Evolutionary conservation across 1,140 invertebrate species (phyloP).

Genomic region (Carposina sasakii): DNA sequence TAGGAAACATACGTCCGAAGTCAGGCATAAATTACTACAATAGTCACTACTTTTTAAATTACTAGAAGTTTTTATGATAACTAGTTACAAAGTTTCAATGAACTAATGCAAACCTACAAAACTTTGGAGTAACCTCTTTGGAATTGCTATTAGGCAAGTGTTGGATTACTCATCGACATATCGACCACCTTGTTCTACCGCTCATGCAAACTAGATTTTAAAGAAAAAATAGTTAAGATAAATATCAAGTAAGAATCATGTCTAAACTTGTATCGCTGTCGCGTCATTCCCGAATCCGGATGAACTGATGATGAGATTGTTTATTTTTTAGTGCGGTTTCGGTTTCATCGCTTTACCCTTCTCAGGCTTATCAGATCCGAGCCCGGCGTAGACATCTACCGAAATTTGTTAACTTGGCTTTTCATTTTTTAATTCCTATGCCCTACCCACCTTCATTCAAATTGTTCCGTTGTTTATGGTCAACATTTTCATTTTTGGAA

Average conservation of each 20-base stretch:
- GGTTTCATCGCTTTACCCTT: constrained; percentile 58
- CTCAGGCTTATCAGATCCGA: constrained; percentile 53
- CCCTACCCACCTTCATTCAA: constrained; percentile 68
- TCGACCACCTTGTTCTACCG: constrained; percentile 38
- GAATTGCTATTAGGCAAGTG: too few species aligned
- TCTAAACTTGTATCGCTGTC: constrained; percentile 56
- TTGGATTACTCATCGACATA: constrained; percentile 46
- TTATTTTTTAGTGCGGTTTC: constrained; percentile 49
- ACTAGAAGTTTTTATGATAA: too few species aligned
- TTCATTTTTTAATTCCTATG: constrained; percentile 63
- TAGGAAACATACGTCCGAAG: too few species aligned
- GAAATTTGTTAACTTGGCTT: constrained; percentile 58
- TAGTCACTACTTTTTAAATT: too few species aligned
- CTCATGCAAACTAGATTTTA: constrained; percentile 55
- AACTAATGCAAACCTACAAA: too few species aligned
- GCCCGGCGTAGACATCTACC: constrained; percentile 33
- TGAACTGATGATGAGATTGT: constrained; percentile 52
- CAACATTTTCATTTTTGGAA: constrained; percentile 68
- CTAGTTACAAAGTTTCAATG: too few species aligned
- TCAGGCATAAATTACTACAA: too few species aligned
- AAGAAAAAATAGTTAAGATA: constrained; percentile 41
- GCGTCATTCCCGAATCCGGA: constrained; percentile 51
- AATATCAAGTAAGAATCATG: constrained; percentile 47
- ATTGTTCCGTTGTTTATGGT: constrained; percentile 69
- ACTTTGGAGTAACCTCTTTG: too few species aligned